Conservation (phyloP, 2,113 vertebrate species). For the Gallinago paraguaiae region DNA sequence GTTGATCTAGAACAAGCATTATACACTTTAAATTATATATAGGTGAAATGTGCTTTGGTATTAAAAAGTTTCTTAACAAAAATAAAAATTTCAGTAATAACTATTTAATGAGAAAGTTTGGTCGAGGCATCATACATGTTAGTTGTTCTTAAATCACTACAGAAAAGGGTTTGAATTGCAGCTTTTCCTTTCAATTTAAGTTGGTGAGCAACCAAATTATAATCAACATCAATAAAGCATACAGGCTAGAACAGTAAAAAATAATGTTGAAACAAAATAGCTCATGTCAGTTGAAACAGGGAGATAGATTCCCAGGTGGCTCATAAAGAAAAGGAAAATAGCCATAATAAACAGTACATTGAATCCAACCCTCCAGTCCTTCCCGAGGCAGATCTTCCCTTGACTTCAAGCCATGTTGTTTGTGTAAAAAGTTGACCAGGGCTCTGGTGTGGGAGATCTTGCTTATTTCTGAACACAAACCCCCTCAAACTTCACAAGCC, state of each 20-base stretch:
- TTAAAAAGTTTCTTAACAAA: background rate
- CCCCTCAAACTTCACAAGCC: background rate
- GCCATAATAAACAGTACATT: slow-evolving; percentile 23
- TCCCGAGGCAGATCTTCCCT: slow-evolving; percentile 13
- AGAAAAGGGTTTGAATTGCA: slow-evolving; percentile 41
- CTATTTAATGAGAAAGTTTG: slow-evolving; percentile 25
- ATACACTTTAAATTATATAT: background rate
- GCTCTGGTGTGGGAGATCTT: slow-evolving; percentile 3
- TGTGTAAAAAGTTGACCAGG: slow-evolving; percentile 6
- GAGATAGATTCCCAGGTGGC: slow-evolving; percentile 47
- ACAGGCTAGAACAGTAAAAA: slow-evolving; percentile 46
- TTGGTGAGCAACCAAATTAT: slow-evolving; percentile 60
- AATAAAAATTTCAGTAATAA: slow-evolving; percentile 6
- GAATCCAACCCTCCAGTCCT: slow-evolving; percentile 15
- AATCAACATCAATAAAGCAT: slow-evolving; percentile 54
- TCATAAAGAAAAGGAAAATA: slow-evolving; percentile 47
- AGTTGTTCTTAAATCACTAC: slow-evolving; percentile 47
- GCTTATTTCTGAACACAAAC: slow-evolving; percentile 1
- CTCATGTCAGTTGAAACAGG: slow-evolving; percentile 49
- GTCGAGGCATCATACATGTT: background rate
- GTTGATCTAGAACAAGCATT: background rate
- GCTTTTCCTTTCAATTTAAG: slow-evolving; percentile 43
- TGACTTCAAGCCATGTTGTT: background rate
- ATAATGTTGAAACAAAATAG: slow-evolving; percentile 50
- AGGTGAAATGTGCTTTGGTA: background rate